Evolutionary conservation across 2,888 invertebrate species (phyloP), one percentile per base, ranked within the genome.

Genomic region (Metallyticus violacea): DNA sequence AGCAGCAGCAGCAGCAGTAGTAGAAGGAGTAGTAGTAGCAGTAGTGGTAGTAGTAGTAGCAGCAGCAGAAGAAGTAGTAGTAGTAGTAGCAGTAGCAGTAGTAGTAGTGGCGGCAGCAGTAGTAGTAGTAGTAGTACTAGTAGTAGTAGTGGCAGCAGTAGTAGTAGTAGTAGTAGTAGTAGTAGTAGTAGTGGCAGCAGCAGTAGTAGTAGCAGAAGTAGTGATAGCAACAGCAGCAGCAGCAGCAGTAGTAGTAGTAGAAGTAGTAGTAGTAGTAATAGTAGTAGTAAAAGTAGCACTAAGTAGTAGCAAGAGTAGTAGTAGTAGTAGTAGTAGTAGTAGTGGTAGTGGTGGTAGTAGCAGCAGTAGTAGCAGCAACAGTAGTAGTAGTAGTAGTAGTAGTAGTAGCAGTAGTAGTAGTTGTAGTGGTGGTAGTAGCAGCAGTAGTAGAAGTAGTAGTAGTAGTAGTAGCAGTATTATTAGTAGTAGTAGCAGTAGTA

Each of bases 311-410:
- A 30, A 6, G 1, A 6, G 30, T 6, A 86, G 77, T 7, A 86
- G 22, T n/a, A 85, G 77, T 27, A 86, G 28, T 9, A 77, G 76
- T 26, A 85, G 6, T 15, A 86, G 85, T n/a, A 85, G 77, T 62
- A 86, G 85, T 26, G 77, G 84, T 7, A 86, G 77, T 27, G 85
- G 7, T 15, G 26, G 28, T 15, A 86, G 15, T 77, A 85, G 28
- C 81, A 81, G 22, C 28, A 86, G 40, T n/a, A 85, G 28, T n/a
- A 85, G 77, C 26, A 85, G 84, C 25, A 85, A n/a, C 27, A 86
- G 79, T n/a, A 85, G 84, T n/a, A 86, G 85, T n/a, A 85, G 28
- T n/a, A 86, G 27, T 26, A 85, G 84, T n/a, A 86, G 85, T 7
- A 86, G 77, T 26, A 85, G 86, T 9, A 86, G n/a, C 76, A 85